Conservation (phyloP, 1,140 invertebrate species). For the Aphelenchoides fujianensis region DNA sequence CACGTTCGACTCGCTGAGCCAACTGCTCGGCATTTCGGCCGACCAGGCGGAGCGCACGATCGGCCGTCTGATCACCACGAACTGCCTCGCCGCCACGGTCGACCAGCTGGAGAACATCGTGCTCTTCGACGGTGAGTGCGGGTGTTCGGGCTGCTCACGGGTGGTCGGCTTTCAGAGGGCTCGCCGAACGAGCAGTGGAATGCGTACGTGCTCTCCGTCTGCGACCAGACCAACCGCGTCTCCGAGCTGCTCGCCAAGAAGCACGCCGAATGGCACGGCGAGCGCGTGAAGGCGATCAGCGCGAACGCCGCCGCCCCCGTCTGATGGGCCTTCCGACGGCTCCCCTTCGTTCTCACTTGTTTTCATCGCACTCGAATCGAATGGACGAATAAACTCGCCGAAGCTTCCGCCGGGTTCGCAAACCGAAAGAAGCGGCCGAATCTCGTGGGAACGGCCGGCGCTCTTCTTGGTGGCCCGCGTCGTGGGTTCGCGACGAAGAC, state of each 20-base stretch:
- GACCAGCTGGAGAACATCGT: constrained; percentile 97
- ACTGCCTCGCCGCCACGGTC: constrained; percentile 91
- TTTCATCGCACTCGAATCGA: no score
- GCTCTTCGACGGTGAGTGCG: constrained; percentile 85
- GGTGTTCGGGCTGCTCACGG: neutral
- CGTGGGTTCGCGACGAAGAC: no score
- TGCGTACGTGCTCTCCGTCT: constrained; percentile 38
- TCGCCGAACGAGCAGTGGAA: constrained; percentile 28
- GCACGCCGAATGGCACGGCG: constrained; percentile 39
- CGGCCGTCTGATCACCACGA: constrained; percentile 96
- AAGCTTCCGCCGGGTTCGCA: no score
- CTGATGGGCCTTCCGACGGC: no score
- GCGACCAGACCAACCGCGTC: constrained; percentile 35
- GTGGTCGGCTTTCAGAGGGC: neutral
- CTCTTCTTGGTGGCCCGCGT: no score
- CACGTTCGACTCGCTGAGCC: constrained; percentile 88
- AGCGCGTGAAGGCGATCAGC: constrained; percentile 14
- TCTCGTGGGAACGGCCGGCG: no score
- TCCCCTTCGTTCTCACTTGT: no score
- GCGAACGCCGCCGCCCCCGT: no score
- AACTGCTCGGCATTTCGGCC: constrained; percentile 87
- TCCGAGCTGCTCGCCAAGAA: constrained; percentile 28
- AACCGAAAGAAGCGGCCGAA: no score
- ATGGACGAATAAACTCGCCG: no score
- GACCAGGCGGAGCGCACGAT: constrained; percentile 83